phyloP scores from a whole-genome alignment of 2,888 invertebrate species.

The Standfussiana lucernea region DNA sequence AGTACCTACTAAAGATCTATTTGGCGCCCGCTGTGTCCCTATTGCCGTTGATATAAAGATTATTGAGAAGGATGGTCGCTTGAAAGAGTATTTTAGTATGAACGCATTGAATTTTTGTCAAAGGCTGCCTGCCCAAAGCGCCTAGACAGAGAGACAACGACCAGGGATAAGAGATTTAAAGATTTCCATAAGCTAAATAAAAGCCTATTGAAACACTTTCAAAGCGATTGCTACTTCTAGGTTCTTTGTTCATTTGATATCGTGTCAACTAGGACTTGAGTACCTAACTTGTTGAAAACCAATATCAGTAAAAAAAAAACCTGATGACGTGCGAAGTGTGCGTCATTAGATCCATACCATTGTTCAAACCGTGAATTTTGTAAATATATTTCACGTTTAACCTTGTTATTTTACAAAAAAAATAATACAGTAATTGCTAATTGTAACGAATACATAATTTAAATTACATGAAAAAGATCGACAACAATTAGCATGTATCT shows the following conservation, averaged over 20 bases:
- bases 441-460: neutral
- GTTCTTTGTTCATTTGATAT: neutral
- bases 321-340: no score
- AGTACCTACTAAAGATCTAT: constrained; percentile 85
- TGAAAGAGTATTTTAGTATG: neutral
- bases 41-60: constrained; percentile 77
- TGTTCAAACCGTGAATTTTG: neutral
- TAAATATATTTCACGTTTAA: neutral
- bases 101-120: neutral
- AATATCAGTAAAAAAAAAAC: neutral
- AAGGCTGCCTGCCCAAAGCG: no score
- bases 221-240: neutral
- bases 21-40: constrained; percentile 87
- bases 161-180: no score
- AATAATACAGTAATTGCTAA: neutral
- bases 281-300: neutral
- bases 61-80: constrained; percentile 20
- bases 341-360: neutral
- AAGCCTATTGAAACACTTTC: neutral
- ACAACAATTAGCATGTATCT: neutral
- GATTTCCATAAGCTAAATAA: no score
- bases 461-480: neutral
- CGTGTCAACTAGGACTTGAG: neutral
- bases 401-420: neutral
- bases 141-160: neutral